Percentiles rank a stretch among this genome's conserved stretches.
phyloP scores from a whole-genome alignment of 2,888 invertebrate genomes.

The Dromius quadrimaculatus region DNA sequence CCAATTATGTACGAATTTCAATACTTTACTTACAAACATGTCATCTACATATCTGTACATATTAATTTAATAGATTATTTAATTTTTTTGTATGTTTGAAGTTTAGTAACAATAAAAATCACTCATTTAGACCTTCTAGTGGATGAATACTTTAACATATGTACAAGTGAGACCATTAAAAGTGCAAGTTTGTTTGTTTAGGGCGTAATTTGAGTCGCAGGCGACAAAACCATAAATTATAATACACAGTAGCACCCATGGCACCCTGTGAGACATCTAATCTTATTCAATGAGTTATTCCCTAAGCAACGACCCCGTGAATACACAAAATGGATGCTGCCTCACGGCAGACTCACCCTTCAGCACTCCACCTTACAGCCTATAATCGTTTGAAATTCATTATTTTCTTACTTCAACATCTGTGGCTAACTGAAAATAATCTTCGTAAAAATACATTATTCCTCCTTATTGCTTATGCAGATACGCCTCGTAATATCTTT shows the following conservation, averaged over 20 bases:
- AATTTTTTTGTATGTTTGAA: too few relatives aligned
- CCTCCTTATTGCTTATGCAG: constrained; percentile 52
- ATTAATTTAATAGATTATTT: too few relatives aligned
- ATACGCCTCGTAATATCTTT: constrained; percentile 48
- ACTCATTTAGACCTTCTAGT: too few relatives aligned
- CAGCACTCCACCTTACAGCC: neutral
- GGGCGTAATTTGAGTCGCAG: constrained; percentile 43
- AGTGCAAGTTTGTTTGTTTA: constrained; percentile 49
- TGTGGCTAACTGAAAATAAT: constrained; percentile 52
- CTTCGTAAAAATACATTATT: constrained; percentile 52
- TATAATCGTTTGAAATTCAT: neutral
- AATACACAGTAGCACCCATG: constrained; percentile 41
- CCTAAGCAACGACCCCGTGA: constrained; percentile 50
- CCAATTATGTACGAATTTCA: too few relatives aligned
- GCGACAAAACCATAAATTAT: constrained; percentile 47
- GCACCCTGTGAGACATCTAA: constrained; percentile 43
- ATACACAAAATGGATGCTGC: constrained; percentile 31
- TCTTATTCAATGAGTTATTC: constrained; percentile 51
- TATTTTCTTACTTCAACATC: constrained; percentile 46
- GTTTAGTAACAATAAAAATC: too few relatives aligned
- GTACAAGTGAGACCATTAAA: too few relatives aligned
- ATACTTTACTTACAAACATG: too few relatives aligned
- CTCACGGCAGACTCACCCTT: constrained; percentile 17
- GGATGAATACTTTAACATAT: too few relatives aligned
- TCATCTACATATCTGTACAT: too few relatives aligned